Evolutionary conservation across 2,113 vertebrate genomes (phyloP).

Genomic region (Cephalopholis sonnerati): DNA sequence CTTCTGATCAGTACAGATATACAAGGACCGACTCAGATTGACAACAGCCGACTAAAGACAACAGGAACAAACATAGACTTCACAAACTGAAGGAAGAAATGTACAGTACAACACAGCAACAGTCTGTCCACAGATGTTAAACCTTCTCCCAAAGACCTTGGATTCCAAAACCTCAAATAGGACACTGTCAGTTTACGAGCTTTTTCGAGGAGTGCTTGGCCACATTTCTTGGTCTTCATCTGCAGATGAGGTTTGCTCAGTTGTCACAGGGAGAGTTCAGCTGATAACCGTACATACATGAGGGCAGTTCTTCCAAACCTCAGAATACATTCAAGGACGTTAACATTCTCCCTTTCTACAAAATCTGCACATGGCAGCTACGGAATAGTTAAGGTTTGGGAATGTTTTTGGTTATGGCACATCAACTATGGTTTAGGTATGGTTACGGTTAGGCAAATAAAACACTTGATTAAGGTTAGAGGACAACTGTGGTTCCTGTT

Average conservation of each 20-base stretch:
- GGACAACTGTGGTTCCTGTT: background rate
- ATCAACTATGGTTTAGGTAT: no score
- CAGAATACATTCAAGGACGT: background rate
- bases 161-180: background rate
- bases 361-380: no score
- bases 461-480: no score
- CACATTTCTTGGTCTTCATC: background rate
- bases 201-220: background rate
- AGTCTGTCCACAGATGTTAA: background rate
- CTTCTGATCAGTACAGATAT: slow-evolving; percentile 59
- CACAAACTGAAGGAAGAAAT: slow-evolving; percentile 52
- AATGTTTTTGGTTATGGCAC: no score
- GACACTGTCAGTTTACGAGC: background rate
- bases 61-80: slow-evolving; percentile 33
- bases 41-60: slow-evolving; percentile 40
- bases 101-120: slow-evolving; percentile 26
- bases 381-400: no score
- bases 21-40: slow-evolving; percentile 48
- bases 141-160: background rate
- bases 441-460: background rate
- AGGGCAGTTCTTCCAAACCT: background rate
- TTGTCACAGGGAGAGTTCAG: background rate
- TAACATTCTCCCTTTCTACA: no score
- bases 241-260: background rate
- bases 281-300: background rate